These are phyloP conservation scores for Liparis tanakae DNA, from an alignment of 2,797 vertebrate genomes.

Conservation along the genomic window DNA sequence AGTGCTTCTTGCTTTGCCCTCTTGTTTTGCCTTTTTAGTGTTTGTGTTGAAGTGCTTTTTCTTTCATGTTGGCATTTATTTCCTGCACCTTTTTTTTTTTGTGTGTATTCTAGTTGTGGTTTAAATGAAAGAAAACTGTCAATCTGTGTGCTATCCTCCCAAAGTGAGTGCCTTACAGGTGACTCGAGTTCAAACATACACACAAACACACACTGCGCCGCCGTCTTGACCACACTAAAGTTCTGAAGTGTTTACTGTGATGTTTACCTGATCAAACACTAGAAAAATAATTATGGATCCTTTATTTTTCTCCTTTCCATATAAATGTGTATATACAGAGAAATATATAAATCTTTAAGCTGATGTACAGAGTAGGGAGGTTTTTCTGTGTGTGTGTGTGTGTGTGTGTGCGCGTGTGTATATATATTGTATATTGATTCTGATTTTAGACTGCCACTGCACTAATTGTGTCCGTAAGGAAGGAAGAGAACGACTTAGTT, in stretches of 20 bases:
- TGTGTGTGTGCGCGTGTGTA: too few species aligned
- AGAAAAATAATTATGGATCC: conserved; percentile 21
- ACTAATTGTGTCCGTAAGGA: conserved; percentile 60
- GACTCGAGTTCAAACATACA: conserved; percentile 47
- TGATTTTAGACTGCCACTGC: conserved; percentile 67
- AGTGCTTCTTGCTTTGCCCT: conserved; percentile 25
- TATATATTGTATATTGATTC: conserved; percentile 57
- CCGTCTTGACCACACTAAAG: conserved; percentile 36
- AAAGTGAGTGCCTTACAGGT: conserved; percentile 68
- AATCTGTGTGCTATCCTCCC: conserved; percentile 37
- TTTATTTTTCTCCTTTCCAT: conserved; percentile 64
- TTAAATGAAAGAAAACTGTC: conserved; percentile 15
- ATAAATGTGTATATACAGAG: conserved; percentile 76
- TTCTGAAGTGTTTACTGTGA: conserved; percentile 38
- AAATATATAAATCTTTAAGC: conserved; percentile 71
- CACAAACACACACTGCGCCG: conserved; percentile 17
- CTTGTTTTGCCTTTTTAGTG: conserved; percentile 55
- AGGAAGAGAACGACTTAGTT: conserved; percentile 36
- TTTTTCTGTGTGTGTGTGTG: conserved; percentile 37
- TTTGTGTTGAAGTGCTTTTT: conserved; percentile 72
- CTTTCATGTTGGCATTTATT: conserved; percentile 35
- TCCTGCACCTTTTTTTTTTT: conserved; percentile 8
- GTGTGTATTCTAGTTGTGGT: conserved; percentile 29
- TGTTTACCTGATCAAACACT: conserved; percentile 56
- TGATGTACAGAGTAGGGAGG: conserved; percentile 69